A percentile compares a stretch with the other conserved stretches of the same genome.
Conservation (phyloP, 2,113 vertebrate species). For the Actinemys pallida region DNA sequence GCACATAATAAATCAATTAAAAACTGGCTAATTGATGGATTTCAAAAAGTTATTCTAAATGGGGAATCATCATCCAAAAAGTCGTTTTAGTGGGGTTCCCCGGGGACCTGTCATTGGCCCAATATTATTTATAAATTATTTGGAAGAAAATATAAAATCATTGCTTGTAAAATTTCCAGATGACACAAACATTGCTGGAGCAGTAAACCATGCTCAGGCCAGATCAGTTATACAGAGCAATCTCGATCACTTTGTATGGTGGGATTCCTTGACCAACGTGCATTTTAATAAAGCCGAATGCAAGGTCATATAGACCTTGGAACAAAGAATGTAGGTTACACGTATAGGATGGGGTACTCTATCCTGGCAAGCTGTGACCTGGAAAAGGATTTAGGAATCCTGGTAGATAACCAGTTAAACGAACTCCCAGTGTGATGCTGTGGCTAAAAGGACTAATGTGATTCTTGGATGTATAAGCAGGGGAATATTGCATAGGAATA, state of each 20-base stretch:
- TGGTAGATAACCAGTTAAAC: conserved; percentile 1
- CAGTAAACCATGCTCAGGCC: background rate
- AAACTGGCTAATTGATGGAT: conserved; percentile 8
- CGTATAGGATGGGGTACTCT: background rate
- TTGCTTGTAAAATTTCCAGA: conserved; percentile 27
- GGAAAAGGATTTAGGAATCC: conserved; percentile 24
- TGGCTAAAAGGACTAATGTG: conserved; percentile 4
- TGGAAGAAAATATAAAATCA: conserved; percentile 14
- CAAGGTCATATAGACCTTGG: background rate
- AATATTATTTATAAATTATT: conserved; percentile 10
- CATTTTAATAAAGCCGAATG: conserved; percentile 18
- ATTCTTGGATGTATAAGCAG: background rate
- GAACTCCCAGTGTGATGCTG: background rate
- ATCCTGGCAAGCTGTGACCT: conserved; percentile 16
- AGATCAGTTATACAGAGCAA: conserved; percentile 19
- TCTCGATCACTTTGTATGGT: conserved; percentile 1
- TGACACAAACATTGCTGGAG: background rate
- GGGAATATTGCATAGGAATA: conserved; percentile 17
- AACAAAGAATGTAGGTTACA: background rate
- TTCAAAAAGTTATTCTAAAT: conserved; percentile 37
- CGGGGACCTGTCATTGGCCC: background rate
- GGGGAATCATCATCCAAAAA: conserved; percentile 18
- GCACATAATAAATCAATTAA: conserved; percentile 34
- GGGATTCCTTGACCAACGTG: conserved; percentile 19
- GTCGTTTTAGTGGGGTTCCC: conserved; percentile 9